phyloP scores from a whole-genome alignment of 2,888 invertebrate species.

The Craniophora ligustri region DNA sequence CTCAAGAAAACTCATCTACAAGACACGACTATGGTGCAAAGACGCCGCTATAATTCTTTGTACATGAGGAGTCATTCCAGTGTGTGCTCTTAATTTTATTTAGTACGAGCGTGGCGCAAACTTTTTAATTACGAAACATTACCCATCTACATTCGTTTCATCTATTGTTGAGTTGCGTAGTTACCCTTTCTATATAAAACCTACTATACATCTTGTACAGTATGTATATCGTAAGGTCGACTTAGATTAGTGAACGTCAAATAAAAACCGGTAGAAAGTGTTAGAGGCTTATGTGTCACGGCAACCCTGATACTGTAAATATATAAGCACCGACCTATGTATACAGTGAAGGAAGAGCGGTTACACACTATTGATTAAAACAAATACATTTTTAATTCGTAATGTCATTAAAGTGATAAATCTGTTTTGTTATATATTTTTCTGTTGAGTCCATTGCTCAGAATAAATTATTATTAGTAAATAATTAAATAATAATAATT shows the following conservation, averaged over 20 bases:
- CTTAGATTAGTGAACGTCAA: constrained; percentile 46
- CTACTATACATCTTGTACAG: constrained; percentile 53
- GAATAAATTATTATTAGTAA: no score
- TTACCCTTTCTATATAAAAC: constrained; percentile 47
- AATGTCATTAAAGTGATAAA: constrained; percentile 30
- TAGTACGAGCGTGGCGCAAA: constrained; percentile 53
- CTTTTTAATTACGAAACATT: constrained; percentile 46
- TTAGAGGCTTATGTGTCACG: constrained; percentile 55
- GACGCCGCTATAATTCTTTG: constrained; percentile 47
- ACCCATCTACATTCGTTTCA: constrained; percentile 49
- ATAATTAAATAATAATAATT: no score
- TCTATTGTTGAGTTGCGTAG: constrained; percentile 55
- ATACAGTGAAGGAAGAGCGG: constrained; percentile 14
- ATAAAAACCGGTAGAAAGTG: constrained; percentile 38
- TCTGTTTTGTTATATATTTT: constrained; percentile 33
- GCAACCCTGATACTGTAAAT: constrained; percentile 48
- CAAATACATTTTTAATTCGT: constrained; percentile 26
- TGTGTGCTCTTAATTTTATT: constrained; percentile 43
- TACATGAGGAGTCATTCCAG: constrained; percentile 35
- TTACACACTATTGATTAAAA: constrained; percentile 23
- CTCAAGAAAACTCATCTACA: constrained; percentile 44
- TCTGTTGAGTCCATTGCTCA: constrained; percentile 41
- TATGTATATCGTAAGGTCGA: constrained; percentile 45
- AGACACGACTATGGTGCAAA: constrained; percentile 45
- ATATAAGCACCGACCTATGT: constrained; percentile 40